phyloP scores from a whole-genome alignment of 2,797 vertebrate genomes.

The Nasua narica region DNA sequence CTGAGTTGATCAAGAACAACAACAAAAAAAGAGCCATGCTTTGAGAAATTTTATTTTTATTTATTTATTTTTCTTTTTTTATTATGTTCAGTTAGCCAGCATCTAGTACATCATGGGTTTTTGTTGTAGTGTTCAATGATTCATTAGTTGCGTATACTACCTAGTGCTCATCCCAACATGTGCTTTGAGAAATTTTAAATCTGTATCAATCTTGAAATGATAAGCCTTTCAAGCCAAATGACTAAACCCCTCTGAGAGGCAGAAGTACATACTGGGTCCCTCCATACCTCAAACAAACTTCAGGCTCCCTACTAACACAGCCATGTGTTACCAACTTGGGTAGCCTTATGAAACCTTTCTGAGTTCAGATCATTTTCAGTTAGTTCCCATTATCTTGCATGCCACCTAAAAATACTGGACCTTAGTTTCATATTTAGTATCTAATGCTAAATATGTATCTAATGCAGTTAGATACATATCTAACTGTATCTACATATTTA shows the following conservation, averaged over 20 bases:
- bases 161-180: neutral
- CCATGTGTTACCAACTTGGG: neutral
- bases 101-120: neutral
- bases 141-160: neutral
- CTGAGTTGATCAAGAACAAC: constrained; percentile 18
- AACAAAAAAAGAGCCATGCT: neutral
- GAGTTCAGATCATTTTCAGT: constrained; percentile 41
- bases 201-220: constrained; percentile 69
- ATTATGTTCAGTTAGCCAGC: neutral
- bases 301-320: constrained; percentile 49
- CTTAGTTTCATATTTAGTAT: constrained; percentile 51
- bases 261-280: neutral
- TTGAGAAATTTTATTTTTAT: constrained; percentile 52
- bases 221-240: constrained; percentile 19
- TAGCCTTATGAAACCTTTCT: neutral
- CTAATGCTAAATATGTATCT: too few species aligned
- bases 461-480: too few species aligned
- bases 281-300: constrained; percentile 32
- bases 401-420: constrained; percentile 7
- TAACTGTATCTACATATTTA: too few species aligned
- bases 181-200: constrained; percentile 64
- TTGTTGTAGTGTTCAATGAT: neutral
- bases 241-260: neutral
- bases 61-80: neutral
- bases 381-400: constrained; percentile 21